Percentiles rank a stretch among this genome's conserved stretches.
Evolutionary conservation across 2,113 vertebrate genomes (phyloP).

Genomic region (Tragelaphus strepsiceros): DNA sequence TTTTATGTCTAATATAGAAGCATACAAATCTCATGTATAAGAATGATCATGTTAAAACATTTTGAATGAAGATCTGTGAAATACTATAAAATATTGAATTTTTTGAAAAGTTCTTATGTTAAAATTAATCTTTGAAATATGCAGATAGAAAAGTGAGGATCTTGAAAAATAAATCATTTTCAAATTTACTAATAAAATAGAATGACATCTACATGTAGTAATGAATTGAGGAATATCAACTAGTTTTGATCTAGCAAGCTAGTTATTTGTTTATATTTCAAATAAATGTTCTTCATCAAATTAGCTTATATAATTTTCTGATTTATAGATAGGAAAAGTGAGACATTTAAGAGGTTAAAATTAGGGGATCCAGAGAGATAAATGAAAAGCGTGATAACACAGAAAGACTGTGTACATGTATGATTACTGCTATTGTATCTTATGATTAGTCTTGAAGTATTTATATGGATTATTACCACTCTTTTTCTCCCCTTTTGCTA

Average conservation of each 20-base stretch:
- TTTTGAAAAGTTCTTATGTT: neutral
- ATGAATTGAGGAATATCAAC: neutral
- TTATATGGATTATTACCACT: neutral
- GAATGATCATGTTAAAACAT: neutral
- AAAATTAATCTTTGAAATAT: neutral
- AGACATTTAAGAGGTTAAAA: neutral
- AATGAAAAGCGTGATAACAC: neutral
- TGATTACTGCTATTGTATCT: neutral
- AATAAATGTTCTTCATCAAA: neutral
- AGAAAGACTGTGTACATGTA: neutral
- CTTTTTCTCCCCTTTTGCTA: neutral
- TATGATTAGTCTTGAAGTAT: neutral
- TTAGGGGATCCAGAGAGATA: neutral
- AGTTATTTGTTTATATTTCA: neutral
- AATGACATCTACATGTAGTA: neutral
- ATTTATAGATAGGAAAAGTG: neutral
- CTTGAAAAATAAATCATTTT: neutral
- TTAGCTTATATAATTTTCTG: neutral
- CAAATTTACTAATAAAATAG: neutral
- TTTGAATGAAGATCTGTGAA: neutral
- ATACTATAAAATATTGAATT: neutral
- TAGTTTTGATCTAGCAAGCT: neutral
- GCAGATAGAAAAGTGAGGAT: neutral
- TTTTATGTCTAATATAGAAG: neutral
- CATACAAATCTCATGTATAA: neutral